Conservation (phyloP, 2,888 invertebrate species). For the Dynastes maya region DNA sequence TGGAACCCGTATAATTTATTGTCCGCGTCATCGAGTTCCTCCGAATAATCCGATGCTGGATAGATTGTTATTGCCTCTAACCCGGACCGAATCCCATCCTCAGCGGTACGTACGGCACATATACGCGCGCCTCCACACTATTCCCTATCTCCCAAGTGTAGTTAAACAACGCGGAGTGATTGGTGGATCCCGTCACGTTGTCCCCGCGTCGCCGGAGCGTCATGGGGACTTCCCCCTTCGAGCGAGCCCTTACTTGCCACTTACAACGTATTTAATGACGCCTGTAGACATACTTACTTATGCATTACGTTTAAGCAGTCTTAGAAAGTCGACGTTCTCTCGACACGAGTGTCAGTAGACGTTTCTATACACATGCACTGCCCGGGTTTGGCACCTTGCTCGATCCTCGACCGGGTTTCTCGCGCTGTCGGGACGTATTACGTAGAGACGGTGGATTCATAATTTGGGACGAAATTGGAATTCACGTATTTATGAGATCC, state of each 20-base stretch:
- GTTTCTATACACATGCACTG: neutral
- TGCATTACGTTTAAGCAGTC: constrained; percentile 57
- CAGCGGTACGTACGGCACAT: neutral
- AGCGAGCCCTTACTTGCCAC: constrained; percentile 50
- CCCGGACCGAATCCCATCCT: neutral
- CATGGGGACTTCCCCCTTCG: neutral
- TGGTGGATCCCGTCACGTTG: constrained; percentile 43
- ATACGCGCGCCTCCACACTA: constrained; percentile 1
- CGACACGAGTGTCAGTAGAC: neutral
- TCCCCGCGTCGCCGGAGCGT: constrained; percentile 24
- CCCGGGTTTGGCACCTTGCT: neutral
- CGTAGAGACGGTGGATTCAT: constrained; percentile 28
- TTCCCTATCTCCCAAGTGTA: constrained; percentile 62
- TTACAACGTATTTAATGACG: constrained; percentile 61
- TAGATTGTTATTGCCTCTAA: constrained; percentile 36
- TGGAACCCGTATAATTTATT: constrained; percentile 27
- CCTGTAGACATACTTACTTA: constrained; percentile 55
- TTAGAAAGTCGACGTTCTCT: constrained; percentile 47
- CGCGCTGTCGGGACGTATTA: neutral
- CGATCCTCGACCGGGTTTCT: neutral
- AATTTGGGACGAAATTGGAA: constrained; percentile 43
- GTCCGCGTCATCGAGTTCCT: constrained; percentile 12
- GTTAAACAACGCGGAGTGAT: constrained; percentile 60
- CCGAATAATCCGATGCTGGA: constrained; percentile 21
- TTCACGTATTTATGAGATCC: constrained; percentile 47